A percentile compares a stretch with the other conserved stretches of the same genome.
These are phyloP conservation scores for Scelioninae gen. 1 DNA, from an alignment of 2,888 invertebrate species.

Conservation along the genomic window DNA sequence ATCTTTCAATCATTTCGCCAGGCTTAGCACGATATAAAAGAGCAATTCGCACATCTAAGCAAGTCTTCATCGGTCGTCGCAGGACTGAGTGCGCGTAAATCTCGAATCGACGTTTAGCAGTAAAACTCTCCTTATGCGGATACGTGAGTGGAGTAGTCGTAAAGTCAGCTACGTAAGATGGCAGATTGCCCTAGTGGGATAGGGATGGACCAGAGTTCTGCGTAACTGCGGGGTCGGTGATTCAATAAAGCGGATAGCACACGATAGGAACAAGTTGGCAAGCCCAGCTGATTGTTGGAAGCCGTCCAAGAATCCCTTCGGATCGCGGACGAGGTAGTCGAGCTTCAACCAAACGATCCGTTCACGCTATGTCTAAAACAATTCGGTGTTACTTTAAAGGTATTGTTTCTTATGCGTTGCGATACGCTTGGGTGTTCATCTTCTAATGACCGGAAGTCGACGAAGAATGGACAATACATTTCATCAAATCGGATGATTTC, in stretches of 20 bases:
- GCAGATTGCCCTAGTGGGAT: slow-evolving; percentile 76
- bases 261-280: slow-evolving; percentile 74
- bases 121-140: slow-evolving; percentile 53
- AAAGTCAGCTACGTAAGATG: slow-evolving; percentile 71
- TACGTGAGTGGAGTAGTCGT: slow-evolving; percentile 53
- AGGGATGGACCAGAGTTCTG: slow-evolving; percentile 70
- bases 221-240: slow-evolving; percentile 72
- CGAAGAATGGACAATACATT: slow-evolving; percentile 24
- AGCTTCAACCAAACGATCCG: no score
- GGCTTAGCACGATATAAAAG: slow-evolving; percentile 37
- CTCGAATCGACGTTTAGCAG: slow-evolving; percentile 58
- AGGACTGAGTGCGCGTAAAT: slow-evolving; percentile 38
- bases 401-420: slow-evolving; percentile 43
- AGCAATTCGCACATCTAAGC: slow-evolving; percentile 49
- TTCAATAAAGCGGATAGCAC: slow-evolving; percentile 79
- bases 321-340: slow-evolving; percentile 27
- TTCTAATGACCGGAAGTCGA: slow-evolving; percentile 34
- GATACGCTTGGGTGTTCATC: slow-evolving; percentile 31
- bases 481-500: no score
- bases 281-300: slow-evolving; percentile 76
- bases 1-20: slow-evolving; percentile 40
- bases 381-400: slow-evolving; percentile 38
- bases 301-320: slow-evolving; percentile 70
- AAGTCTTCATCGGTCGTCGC: slow-evolving; percentile 41
- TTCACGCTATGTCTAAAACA: slow-evolving; percentile 47